Evolutionary conservation across 23 tunicate species (phyloP).

Genomic region (Halocynthia aurantium): DNA sequence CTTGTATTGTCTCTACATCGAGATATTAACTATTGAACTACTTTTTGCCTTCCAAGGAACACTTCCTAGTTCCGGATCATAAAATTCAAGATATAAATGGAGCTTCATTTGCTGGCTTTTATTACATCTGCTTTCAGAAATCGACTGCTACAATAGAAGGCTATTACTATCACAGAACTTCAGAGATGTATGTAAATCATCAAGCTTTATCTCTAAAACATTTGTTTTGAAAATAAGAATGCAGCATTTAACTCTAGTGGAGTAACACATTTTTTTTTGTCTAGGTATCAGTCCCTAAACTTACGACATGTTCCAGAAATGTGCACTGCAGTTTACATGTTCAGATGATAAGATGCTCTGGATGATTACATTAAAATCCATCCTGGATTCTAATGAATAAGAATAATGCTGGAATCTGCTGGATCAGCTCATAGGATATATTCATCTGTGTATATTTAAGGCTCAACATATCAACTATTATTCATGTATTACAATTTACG

Average conservation of each 20-base stretch:
- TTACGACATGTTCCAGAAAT: conserved; percentile 55
- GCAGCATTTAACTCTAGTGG: not conserved
- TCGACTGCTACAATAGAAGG: conserved; percentile 82
- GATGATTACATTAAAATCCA: not conserved
- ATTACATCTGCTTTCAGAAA: conserved; percentile 91
- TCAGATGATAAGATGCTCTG: conserved; percentile 26
- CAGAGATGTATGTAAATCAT: conserved; percentile 55
- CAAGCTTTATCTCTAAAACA: not conserved
- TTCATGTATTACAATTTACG: too few species aligned
- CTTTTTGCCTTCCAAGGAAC: conserved; percentile 44
- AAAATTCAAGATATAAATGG: conserved; percentile 79
- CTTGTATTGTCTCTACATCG: not conserved
- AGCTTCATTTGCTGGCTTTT: conserved; percentile 95
- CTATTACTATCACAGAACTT: conserved; percentile 77
- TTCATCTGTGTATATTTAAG: too few species aligned
- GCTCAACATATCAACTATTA: too few species aligned
- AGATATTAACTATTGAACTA: not conserved
- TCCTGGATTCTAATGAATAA: too few species aligned
- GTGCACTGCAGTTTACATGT: conserved; percentile 60
- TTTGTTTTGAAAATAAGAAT: not conserved
- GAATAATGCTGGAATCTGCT: too few species aligned
- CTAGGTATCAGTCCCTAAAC: conserved; percentile 58
- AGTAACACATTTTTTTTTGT: not conserved
- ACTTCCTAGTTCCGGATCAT: conserved; percentile 93
- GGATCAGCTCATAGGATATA: too few species aligned